Base-by-base conservation (phyloP, 2,888 invertebrate species). In the Cataglyphis rosenhaueri region DNA sequence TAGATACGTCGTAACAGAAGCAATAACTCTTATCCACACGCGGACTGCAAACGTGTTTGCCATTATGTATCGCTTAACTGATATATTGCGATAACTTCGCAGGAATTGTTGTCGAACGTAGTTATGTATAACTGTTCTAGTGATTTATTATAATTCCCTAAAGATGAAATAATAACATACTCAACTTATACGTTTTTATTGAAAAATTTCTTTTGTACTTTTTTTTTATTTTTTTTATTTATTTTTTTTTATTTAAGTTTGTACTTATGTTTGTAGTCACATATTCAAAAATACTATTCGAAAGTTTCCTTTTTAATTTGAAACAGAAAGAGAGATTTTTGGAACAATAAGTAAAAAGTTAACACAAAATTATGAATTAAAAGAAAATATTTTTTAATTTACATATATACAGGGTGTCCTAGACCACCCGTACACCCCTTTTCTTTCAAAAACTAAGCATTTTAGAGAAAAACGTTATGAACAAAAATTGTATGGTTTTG, bases 21-120 rank as follows among this genome's bases (percentile, higher is more conserved):
- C 78, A 12, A 78, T 78, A 70, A 78, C 44, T 78, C 71, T 70
- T 70, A 68, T 41, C 32, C 41, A 38, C n/a, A n/a, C 29, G n/a
- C 15, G 15, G 12, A 41, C 38, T 55, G 38, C n/a, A n/a, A 68
- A 55, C 29, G 32, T n/a, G 41, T 57, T 76, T 55, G 41, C 18
- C 12, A 4, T 57, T 32, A 32, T 78, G 29, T 59, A 78, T 78
- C n/a, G 29, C 41, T 15, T 29, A 70, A 70, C 15, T 78, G 71
- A 78, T 70, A 32, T 70, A 78, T 70, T 38, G 21, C 55, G 32
- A 70, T 70, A 78, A 78, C 57, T 59, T 55, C 0, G 76, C 8
- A 70, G 38, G 21, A 68, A 78, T 68, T 32, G 57, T 41, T 66
- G 41, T 41, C 38, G 29, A 41, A 44, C n/a, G 21, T 32, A 65